These are phyloP conservation scores for Alectura lathami DNA, from an alignment of 2,113 vertebrate species.

Conservation along the genomic window DNA sequence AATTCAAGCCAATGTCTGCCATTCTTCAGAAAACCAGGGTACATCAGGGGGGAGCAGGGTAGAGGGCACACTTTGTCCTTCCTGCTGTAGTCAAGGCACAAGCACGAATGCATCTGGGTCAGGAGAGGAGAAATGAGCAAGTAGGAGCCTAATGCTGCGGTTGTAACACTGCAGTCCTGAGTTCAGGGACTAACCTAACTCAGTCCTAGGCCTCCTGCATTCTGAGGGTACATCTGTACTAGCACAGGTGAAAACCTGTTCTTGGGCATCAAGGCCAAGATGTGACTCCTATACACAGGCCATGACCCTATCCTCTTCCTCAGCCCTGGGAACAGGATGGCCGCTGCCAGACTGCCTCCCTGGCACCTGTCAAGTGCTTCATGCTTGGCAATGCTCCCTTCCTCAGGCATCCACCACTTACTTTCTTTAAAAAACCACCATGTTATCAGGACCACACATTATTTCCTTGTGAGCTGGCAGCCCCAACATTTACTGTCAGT, in stretches of 20 bases:
- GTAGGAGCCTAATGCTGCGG: neutral
- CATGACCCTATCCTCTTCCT: accelerated
- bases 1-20: neutral
- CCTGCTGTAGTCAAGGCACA: neutral
- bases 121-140: neutral
- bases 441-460: neutral
- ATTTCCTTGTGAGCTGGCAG: neutral
- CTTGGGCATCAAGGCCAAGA: neutral
- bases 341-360: neutral
- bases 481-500: neutral
- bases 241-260: neutral
- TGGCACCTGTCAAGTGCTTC: neutral
- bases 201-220: neutral
- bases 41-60: neutral
- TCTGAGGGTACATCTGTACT: neutral
- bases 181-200: neutral
- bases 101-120: neutral
- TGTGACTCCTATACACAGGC: neutral
- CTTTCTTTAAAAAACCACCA: neutral
- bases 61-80: neutral
- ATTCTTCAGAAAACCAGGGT: neutral
- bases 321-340: no score
- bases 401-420: neutral
- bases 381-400: accelerated
- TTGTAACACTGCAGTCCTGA: neutral